A percentile compares a stretch with the other conserved stretches of the same genome.
Evolutionary conservation across 2,113 vertebrate species (phyloP).

Genomic region (Oreochromis niloticus): DNA sequence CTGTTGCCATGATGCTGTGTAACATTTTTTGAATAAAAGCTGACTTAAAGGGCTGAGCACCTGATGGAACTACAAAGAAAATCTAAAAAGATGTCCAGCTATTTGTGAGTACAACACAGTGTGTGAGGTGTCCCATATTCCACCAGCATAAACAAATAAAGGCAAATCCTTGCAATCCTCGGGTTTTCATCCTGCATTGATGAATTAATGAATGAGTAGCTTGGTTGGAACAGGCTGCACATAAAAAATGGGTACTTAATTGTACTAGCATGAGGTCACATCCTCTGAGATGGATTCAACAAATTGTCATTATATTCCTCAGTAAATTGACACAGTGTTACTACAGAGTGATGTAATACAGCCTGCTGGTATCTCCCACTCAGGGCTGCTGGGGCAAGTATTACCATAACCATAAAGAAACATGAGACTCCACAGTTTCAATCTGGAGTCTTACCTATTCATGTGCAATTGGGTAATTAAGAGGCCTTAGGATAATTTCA

Average conservation of each 20-base stretch:
- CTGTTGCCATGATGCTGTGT: not conserved
- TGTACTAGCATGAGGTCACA: not conserved
- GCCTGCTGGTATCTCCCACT: conserved; percentile 14
- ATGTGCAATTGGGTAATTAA: not conserved
- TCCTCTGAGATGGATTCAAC: conserved; percentile 19
- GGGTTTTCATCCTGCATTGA: accelerated
- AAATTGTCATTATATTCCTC: conserved; percentile 14
- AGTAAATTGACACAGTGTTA: not conserved
- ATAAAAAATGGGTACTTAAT: not conserved
- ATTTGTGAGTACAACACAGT: not conserved
- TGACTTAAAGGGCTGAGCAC: not conserved
- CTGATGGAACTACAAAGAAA: not conserved
- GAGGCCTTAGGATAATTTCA: not conserved
- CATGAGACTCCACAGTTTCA: not conserved
- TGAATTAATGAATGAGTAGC: not conserved
- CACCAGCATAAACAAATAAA: not conserved
- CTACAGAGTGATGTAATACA: conserved; percentile 27
- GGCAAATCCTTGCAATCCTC: not conserved
- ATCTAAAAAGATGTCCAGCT: not conserved
- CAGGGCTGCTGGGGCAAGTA: not conserved
- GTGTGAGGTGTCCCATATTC: not conserved
- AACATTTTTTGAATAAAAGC: not conserved
- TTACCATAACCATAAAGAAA: not conserved
- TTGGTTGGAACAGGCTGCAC: not conserved
- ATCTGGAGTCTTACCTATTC: not conserved